Percentiles rank a stretch among this genome's conserved stretches.
phyloP scores from a whole-genome alignment of 2,888 invertebrate genomes.

The Drosophila helvetica region DNA sequence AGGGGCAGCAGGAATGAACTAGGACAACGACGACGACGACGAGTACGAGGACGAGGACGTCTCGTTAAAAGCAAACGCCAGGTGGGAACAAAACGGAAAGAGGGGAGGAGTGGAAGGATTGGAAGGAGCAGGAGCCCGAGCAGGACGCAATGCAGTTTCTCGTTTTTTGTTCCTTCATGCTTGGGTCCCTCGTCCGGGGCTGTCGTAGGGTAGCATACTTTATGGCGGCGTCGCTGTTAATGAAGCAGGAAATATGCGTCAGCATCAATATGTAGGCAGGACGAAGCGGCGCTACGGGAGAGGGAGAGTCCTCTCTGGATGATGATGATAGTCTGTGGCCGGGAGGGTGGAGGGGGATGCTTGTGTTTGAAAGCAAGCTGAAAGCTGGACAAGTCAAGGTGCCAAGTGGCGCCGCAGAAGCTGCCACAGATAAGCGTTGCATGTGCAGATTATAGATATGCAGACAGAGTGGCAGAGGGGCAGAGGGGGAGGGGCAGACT shows the following conservation, averaged over 20 bases:
- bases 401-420: conserved; percentile 27
- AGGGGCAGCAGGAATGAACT: conserved; percentile 3
- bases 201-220: conserved; percentile 61
- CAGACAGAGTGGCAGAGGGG: neutral
- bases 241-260: conserved; percentile 77
- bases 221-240: conserved; percentile 66
- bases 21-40: conserved; percentile 16
- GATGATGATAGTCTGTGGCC: too few relatives aligned
- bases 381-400: conserved; percentile 45
- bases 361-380: conserved; percentile 16
- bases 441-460: conserved; percentile 56
- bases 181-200: conserved; percentile 15
- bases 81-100: conserved; percentile 35
- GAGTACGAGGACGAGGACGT: conserved; percentile 45
- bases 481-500: conserved; percentile 5
- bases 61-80: conserved; percentile 69
- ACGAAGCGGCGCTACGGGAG: too few relatives aligned
- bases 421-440: conserved; percentile 49
- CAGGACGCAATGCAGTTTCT: conserved; percentile 53
- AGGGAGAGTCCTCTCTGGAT: neutral
- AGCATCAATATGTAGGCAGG: conserved; percentile 64
- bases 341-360: neutral
- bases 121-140: too few relatives aligned
- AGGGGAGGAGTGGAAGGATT: neutral
- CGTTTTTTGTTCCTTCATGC: neutral